A percentile compares a stretch with the other conserved stretches of the same genome.
phyloP scores from a whole-genome alignment of 1,140 invertebrate species.

The Bradynema listronoti region DNA sequence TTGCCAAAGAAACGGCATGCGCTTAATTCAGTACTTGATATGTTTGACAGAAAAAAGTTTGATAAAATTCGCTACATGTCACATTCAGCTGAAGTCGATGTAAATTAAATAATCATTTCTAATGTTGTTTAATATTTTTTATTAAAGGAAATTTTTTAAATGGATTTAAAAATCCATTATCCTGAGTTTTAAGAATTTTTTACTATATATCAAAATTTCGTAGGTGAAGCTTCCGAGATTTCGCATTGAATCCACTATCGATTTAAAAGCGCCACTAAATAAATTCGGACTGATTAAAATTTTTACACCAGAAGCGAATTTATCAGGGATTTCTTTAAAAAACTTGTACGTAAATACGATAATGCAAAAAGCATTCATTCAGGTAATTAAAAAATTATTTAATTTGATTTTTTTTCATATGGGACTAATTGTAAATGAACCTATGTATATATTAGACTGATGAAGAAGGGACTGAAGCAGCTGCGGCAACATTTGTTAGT shows the following conservation, averaged over 20 bases:
- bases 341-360: constrained; percentile 11
- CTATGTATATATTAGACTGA: constrained; percentile 13
- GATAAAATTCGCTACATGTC: constrained; percentile 8
- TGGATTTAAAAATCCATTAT: background rate
- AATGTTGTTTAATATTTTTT: background rate
- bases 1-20: constrained; percentile 24
- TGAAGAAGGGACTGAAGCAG: constrained; percentile 28
- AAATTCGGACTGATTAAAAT: constrained; percentile 12
- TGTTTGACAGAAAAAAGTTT: constrained; percentile 10
- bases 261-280: constrained; percentile 6
- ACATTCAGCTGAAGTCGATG: background rate
- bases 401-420: background rate
- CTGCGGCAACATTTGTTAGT: constrained; percentile 9
- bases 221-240: constrained; percentile 25
- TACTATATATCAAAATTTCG: constrained; percentile 1
- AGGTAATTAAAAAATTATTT: constrained; percentile 11
- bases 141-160: background rate
- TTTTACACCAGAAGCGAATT: constrained; percentile 13
- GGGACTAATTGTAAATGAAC: background rate
- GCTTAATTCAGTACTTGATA: constrained; percentile 10
- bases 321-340: background rate
- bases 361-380: constrained; percentile 26
- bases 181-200: background rate
- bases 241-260: constrained; percentile 24
- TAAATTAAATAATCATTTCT: constrained; percentile 5